Evolutionary conservation across 2,888 invertebrate genomes (phyloP), one percentile per base, ranked within the genome.

Genomic region (Epinotia nisella): DNA sequence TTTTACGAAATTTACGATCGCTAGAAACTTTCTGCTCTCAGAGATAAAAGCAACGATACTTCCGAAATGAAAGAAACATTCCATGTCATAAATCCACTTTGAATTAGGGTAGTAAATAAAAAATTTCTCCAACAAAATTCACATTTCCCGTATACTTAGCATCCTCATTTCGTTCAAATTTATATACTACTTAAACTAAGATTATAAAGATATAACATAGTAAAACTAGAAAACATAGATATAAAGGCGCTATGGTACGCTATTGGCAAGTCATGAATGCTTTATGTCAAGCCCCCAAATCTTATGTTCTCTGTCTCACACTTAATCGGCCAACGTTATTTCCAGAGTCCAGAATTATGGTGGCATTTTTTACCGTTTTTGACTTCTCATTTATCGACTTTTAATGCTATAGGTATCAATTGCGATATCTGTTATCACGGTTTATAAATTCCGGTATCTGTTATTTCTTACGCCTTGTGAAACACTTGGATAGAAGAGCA

Each of bases 51-150:
- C 21, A 41, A 10, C n/a, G 41, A 61, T 21, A 24, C 45, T 61
- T 24, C 24, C 61, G 45, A 62, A 45, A 62, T 49, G 11, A 24
- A 29, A 58, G 29, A 58, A 62, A 62, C 4, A 60, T 49, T 49
- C n/a, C 39, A 21, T 19, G 61, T 41, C 19, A 61, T 45, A 61
- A 61, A 61, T 45, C 19, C 7, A 45, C 61, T 41, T 19, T 61
- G 45, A 45, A 41, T 21, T n/a, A 45, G 13, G 19, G 19, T 29
- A 58, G 58, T 17, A 11, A 29, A 51, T 29, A 35, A 53, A 29
- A 64, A 17, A 17, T 51, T 51, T 53, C 53, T 65, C 15, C 17
- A 2, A 35, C 35, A 65, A 35, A 19, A 11, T 19, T 15, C 7
- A 5, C 29, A 9, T 53, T 51, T 29, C 17, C 29, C 15, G 17